Evolutionary conservation across 2,888 invertebrate genomes (phyloP).

Genomic region (Cryptocheilus praepositus): DNA sequence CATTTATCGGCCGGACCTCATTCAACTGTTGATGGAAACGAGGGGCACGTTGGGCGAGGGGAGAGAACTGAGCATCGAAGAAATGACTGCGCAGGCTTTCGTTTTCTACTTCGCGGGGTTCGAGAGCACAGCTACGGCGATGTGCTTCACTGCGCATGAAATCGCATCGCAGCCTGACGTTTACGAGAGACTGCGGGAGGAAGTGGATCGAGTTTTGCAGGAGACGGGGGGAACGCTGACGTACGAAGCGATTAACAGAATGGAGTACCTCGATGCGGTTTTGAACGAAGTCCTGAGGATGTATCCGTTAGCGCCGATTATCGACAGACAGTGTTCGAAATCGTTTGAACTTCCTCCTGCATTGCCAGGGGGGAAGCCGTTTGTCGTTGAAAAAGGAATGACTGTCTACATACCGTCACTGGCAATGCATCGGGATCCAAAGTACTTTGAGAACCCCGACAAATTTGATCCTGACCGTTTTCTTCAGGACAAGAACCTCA

Average conservation of each 20-base stretch:
- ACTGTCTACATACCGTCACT: neutral
- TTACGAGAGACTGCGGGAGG: constrained; percentile 58
- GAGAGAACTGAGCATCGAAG: constrained; percentile 56
- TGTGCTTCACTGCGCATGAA: constrained; percentile 61
- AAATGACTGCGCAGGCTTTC: constrained; percentile 76
- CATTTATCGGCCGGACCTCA: constrained; percentile 59
- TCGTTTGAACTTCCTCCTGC: constrained; percentile 10
- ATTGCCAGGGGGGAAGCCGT: constrained; percentile 2
- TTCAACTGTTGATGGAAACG: constrained; percentile 65
- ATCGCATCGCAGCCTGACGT: constrained; percentile 57
- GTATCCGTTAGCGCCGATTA: neutral
- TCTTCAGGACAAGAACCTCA: constrained; percentile 64
- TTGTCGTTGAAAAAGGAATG: constrained; percentile 7
- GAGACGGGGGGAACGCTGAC: constrained; percentile 41
- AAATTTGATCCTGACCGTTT: constrained; percentile 17
- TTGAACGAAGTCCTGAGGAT: constrained; percentile 41
- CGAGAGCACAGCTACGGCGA: constrained; percentile 58
- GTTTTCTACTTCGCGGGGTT: constrained; percentile 69
- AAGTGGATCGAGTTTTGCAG: constrained; percentile 60
- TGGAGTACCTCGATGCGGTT: constrained; percentile 66
- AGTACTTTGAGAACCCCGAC: constrained; percentile 16
- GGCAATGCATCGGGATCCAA: constrained; percentile 7
- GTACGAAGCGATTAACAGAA: constrained; percentile 58
- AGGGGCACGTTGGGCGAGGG: constrained; percentile 40
- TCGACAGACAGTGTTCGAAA: neutral